A percentile compares a stretch with the other conserved stretches of the same genome.
These are phyloP conservation scores for Microctonus aethiopoides DNA, from an alignment of 2,888 invertebrate species.

Conservation along the genomic window DNA sequence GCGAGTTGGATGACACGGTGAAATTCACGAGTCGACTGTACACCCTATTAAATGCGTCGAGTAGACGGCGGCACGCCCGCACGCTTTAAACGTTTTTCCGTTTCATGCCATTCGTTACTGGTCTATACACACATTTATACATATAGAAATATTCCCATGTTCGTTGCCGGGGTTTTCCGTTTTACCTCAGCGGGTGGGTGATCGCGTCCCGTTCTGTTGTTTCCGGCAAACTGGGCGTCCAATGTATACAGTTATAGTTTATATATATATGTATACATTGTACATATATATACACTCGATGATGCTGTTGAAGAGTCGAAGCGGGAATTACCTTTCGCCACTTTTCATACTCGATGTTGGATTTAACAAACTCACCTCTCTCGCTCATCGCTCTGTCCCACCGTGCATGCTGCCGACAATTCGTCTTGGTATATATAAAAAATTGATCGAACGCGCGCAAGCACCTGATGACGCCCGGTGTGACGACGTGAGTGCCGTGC, in stretches of 20 bases:
- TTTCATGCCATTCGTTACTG: constrained; percentile 38
- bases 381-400: neutral
- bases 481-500: neutral
- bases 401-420: constrained; percentile 11
- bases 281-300: no score
- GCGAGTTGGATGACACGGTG: constrained; percentile 42
- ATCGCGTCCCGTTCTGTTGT: constrained; percentile 11
- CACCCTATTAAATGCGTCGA: constrained; percentile 53
- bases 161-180: neutral
- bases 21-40: constrained; percentile 51
- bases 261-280: no score
- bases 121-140: constrained; percentile 13
- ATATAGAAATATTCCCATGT: neutral
- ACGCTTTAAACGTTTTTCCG: constrained; percentile 41
- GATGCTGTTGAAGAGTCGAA: neutral
- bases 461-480: constrained; percentile 6
- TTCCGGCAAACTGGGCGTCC: constrained; percentile 23
- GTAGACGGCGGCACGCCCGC: constrained; percentile 40
- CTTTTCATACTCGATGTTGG: constrained; percentile 7
- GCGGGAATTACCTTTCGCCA: constrained; percentile 14
- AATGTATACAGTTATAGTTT: no score
- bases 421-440: constrained; percentile 28
- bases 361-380: neutral
- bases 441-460: constrained; percentile 33
- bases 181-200: neutral